These are phyloP conservation scores for Rissa tridactyla DNA, from an alignment of 2,113 vertebrate species.

Conservation along the genomic window DNA sequence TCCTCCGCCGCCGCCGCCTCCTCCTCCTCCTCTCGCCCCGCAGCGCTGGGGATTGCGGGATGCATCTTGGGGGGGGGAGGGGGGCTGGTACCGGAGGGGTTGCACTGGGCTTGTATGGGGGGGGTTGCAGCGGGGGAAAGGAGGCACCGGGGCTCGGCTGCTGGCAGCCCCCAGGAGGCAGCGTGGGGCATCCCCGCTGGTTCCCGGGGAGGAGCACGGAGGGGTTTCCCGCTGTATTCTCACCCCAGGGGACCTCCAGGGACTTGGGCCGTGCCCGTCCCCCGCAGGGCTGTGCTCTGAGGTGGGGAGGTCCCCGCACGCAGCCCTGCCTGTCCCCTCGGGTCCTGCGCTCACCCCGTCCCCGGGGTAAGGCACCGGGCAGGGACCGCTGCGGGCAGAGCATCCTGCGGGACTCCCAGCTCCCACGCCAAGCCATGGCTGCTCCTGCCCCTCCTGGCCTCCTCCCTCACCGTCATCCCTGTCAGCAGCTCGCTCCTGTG, in stretches of 20 bases:
- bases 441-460: not conserved
- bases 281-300: not conserved
- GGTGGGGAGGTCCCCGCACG: not conserved
- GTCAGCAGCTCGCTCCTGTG: not conserved
- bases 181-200: not conserved
- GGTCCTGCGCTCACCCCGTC: no score
- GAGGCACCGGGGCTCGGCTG: not conserved
- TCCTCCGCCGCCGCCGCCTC: not conserved
- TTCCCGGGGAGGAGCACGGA: not conserved
- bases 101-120: not conserved
- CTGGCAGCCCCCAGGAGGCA: not conserved
- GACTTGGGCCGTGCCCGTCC: not conserved
- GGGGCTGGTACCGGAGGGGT: not conserved
- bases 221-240: not conserved
- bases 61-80: no score
- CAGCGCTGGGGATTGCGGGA: not conserved
- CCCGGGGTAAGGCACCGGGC: not conserved
- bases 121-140: not conserved
- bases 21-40: not conserved
- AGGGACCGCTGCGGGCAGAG: not conserved
- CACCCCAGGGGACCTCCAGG: fast-evolving
- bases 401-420: not conserved
- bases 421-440: not conserved
- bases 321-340: not conserved
- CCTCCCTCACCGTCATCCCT: not conserved